Conservation (phyloP, 2,888 invertebrate species). For the Cyclophora albipunctata region DNA sequence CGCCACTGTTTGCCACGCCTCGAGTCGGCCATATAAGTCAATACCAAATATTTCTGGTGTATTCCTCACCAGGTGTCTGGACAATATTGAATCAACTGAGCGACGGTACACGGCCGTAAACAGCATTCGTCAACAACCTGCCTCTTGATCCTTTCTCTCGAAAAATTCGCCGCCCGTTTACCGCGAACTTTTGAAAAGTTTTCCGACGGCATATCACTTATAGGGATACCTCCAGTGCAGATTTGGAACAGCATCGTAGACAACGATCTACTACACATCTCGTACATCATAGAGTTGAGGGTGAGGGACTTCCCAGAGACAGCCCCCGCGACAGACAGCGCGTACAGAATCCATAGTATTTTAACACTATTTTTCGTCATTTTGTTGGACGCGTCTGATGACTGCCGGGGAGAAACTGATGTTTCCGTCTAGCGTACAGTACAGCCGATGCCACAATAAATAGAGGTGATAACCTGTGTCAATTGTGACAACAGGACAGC, state of each 20-base stretch:
- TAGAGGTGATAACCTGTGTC: slow-evolving; percentile 68
- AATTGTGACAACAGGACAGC: slow-evolving; percentile 54
- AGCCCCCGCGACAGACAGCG: slow-evolving; percentile 34
- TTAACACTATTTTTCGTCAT: slow-evolving; percentile 39
- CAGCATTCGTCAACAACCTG: slow-evolving; percentile 55
- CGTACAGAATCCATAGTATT: slow-evolving; percentile 32
- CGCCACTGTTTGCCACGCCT: no score
- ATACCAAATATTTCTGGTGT: slow-evolving; percentile 6
- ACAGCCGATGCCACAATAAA: slow-evolving; percentile 52
- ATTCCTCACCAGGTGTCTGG: slow-evolving; percentile 52
- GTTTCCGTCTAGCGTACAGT: slow-evolving; percentile 55
- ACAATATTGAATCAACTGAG: slow-evolving; percentile 55
- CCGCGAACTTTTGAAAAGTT: slow-evolving; percentile 34
- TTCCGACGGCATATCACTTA: slow-evolving; percentile 34
- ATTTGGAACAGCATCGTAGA: slow-evolving; percentile 39
- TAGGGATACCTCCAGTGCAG: slow-evolving; percentile 36
- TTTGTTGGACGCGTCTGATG: slow-evolving; percentile 27
- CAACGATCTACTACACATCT: slow-evolving; percentile 44
- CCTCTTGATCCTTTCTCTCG: slow-evolving; percentile 37
- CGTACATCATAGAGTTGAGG: slow-evolving; percentile 34
- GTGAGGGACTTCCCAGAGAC: slow-evolving; percentile 37
- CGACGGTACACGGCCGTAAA: slow-evolving; percentile 41
- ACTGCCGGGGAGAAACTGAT: slow-evolving; percentile 41
- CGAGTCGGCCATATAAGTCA: slow-evolving; percentile 3
- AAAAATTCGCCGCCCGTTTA: slow-evolving; percentile 41